These are phyloP conservation scores for Enteromius trimaculatus DNA, from an alignment of 2,797 vertebrate genomes.

Conservation along the genomic window DNA sequence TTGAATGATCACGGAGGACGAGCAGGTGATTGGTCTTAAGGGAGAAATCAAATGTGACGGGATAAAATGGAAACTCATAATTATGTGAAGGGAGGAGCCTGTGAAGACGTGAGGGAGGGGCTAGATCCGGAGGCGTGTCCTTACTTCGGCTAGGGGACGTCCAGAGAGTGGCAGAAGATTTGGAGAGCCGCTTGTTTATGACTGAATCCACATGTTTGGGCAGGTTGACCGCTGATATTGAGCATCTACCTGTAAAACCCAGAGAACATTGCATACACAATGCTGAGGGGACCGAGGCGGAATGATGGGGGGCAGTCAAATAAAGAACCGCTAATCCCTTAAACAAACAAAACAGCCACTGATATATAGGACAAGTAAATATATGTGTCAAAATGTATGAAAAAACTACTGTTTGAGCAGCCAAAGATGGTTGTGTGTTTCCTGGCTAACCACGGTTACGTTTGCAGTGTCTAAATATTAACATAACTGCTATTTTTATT, in stretches of 20 bases:
- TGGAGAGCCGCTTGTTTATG: constrained; percentile 99
- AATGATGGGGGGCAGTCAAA: background rate
- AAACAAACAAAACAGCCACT: background rate
- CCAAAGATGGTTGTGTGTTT: background rate
- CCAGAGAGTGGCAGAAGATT: constrained; percentile 99
- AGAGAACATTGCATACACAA: constrained; percentile 75
- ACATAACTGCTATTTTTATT: background rate
- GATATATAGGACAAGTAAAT: background rate
- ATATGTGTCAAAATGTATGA: background rate
- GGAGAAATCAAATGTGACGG: constrained; percentile 48
- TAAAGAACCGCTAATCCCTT: background rate
- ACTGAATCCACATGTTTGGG: constrained; percentile 99
- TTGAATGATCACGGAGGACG: constrained; percentile 63
- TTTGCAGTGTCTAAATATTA: background rate
- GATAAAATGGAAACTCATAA: constrained; percentile 60
- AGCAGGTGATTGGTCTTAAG: constrained; percentile 58
- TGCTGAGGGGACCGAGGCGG: constrained; percentile 11
- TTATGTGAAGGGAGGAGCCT: constrained; percentile 63
- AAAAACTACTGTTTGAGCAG: background rate
- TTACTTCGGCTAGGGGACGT: constrained; percentile 99
- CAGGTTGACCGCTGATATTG: constrained; percentile 97
- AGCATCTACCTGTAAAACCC: constrained; percentile 96
- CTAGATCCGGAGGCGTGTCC: constrained; percentile 67
- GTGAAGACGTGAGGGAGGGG: constrained; percentile 65
- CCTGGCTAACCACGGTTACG: background rate